A percentile compares a stretch with the other conserved stretches of the same genome.
phyloP scores from a whole-genome alignment of 2,113 vertebrate species.

The Crocuta crocuta region DNA sequence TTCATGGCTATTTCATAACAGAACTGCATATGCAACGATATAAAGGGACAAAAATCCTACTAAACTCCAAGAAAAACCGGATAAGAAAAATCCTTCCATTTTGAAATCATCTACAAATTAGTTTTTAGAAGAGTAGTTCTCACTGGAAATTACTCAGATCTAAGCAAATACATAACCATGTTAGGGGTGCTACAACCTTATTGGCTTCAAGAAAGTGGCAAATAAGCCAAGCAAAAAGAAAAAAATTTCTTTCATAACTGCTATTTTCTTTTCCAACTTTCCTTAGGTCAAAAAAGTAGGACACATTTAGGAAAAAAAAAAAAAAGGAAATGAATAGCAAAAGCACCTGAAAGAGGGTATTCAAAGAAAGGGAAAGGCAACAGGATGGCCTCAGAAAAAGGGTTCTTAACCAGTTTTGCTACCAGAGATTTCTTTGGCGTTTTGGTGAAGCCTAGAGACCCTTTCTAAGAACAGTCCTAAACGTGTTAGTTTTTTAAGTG shows the following conservation, averaged over 20 bases:
- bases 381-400: background rate
- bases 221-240: background rate
- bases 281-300: background rate
- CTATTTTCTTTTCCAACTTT: background rate
- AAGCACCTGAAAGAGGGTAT: background rate
- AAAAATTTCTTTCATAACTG: background rate
- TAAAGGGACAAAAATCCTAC: background rate
- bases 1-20: background rate
- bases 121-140: background rate
- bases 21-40: background rate
- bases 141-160: background rate
- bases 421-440: background rate
- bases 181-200: background rate
- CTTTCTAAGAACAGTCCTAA: background rate
- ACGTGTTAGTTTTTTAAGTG: background rate
- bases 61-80: background rate
- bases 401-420: background rate
- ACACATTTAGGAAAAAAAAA: background rate
- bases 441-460: background rate
- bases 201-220: background rate
- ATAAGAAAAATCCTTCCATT: conserved; percentile 38
- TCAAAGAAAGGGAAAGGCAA: background rate
- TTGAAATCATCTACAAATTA: background rate
- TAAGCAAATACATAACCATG: background rate
- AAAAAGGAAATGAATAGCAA: background rate